phyloP scores from a whole-genome alignment of 2,888 invertebrate species.

The Nudaria mundana region DNA sequence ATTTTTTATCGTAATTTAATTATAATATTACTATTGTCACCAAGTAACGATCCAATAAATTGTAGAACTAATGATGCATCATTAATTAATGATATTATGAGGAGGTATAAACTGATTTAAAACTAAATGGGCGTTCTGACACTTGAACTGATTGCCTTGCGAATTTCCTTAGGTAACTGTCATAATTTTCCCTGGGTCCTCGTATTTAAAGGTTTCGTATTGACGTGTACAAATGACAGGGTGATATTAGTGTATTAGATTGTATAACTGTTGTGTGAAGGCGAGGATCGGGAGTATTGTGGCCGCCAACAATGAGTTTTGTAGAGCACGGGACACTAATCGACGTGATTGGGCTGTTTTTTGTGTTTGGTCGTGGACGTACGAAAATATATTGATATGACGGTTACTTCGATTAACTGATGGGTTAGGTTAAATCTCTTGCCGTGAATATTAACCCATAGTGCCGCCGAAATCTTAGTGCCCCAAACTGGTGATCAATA shows the following conservation, averaged over 20 bases:
- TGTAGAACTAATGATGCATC: no score
- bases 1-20: no score
- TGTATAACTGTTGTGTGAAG: constrained; percentile 59
- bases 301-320: constrained; percentile 65
- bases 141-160: constrained; percentile 39
- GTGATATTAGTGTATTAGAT: constrained; percentile 62
- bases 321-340: constrained; percentile 74
- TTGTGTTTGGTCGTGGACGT: constrained; percentile 31
- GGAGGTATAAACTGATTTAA: constrained; percentile 4
- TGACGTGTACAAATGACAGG: constrained; percentile 60
- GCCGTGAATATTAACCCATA: no score
- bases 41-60: background rate
- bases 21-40: no score
- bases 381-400: constrained; percentile 33
- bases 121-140: constrained; percentile 1
- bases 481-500: no score
- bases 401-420: no score
- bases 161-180: constrained; percentile 63
- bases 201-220: constrained; percentile 66
- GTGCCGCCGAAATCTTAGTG: no score
- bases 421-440: no score
- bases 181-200: constrained; percentile 39
- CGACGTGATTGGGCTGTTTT: constrained; percentile 75
- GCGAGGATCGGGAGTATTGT: constrained; percentile 59
- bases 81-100: no score